These are phyloP conservation scores for Plebejus argus DNA, from an alignment of 2,888 invertebrate species.

Conservation along the genomic window DNA sequence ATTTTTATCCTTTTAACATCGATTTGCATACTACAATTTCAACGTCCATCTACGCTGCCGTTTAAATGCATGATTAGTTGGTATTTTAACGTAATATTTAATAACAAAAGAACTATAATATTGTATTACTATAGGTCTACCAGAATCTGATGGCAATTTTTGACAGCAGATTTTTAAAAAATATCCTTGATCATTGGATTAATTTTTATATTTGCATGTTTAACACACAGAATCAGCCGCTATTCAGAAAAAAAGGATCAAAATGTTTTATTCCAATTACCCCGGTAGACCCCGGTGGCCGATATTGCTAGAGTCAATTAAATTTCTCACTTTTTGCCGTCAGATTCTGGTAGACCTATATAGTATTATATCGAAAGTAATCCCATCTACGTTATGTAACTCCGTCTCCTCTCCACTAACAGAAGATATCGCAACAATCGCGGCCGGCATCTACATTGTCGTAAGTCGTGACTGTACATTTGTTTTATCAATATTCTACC, in stretches of 20 bases:
- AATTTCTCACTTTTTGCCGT: no score
- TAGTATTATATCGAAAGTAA: neutral
- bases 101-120: neutral
- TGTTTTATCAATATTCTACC: constrained; percentile 29
- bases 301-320: no score
- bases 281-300: no score
- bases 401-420: constrained; percentile 21
- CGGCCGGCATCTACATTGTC: constrained; percentile 6
- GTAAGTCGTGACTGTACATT: constrained; percentile 28
- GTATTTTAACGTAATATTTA: no score
- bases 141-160: no score
- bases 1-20: constrained; percentile 24
- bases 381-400: constrained; percentile 33
- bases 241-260: no score
- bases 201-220: no score
- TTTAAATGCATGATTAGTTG: neutral
- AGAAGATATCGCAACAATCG: constrained; percentile 20
- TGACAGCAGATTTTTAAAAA: no score
- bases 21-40: neutral
- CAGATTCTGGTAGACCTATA: no score
- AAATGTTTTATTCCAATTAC: no score
- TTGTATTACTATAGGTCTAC: neutral
- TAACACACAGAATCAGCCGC: no score
- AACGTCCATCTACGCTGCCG: neutral
- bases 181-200: no score